Base-by-base conservation (phyloP, 2,113 vertebrate species). In the Geococcyx californianus region DNA sequence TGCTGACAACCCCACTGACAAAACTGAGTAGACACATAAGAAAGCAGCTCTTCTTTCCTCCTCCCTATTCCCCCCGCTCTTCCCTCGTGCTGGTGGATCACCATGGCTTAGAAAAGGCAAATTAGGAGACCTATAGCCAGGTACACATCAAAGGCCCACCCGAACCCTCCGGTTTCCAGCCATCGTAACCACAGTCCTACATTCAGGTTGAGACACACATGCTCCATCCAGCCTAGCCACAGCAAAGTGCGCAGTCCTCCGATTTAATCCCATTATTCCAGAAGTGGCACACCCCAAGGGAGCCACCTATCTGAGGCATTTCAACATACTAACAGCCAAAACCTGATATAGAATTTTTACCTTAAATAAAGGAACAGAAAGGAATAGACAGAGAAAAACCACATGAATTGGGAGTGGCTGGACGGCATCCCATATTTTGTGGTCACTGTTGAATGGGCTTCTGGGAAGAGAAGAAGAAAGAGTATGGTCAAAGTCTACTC, bases 311-410 rank as follows among this genome's bases (percentile, higher is more conserved):
- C 73, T 55, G 33, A 56, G 29, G 34, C 16, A 63, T 58, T 84
- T 62, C 63, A 83, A 79, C 13, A 38, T 15, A 55, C 14, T 45
- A 83, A 95, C 33, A 84, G 59, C 40, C 78, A 58, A 72, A 83
- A 89, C 15, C 38, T 88, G 72, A 26, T 38, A 31, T 1, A 29
- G 66, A 59, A 42, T 47, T 64, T 96, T 98, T 95, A 99, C 99
- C 99, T 99, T 98, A 99, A 99, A 98, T 99, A 99, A 95, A 99
- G 98, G 96, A 99, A 99, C 89, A 99, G 99, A 97, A 99, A 99
- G 95, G 99, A 99, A 96, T 99, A 99, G 96, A 99, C 98, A 90
- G 99, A 99, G 98, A 99, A 99, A 98, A 99, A 99, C 99, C 99
- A 99, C 97, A 99, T 99, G 72, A 99, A 99, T 91, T 99, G 99